phyloP scores from a whole-genome alignment of 2,888 invertebrate species.

The Lycocerus yunnanus region DNA sequence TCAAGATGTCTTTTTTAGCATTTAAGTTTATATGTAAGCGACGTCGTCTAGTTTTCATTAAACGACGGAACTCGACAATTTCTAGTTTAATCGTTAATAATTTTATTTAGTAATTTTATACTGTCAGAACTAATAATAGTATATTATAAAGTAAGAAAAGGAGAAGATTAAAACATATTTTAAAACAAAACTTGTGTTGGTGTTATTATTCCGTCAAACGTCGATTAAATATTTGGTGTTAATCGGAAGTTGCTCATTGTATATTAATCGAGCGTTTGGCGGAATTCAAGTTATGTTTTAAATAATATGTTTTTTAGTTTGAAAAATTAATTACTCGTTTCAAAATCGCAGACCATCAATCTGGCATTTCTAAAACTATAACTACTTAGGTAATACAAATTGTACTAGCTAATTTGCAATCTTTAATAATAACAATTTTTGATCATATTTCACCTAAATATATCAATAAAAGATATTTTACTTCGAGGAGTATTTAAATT shows the following conservation, averaged over 20 bases:
- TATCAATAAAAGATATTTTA: neutral
- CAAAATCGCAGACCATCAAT: conserved; percentile 53
- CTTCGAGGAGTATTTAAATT: neutral
- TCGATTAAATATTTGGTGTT: conserved; percentile 30
- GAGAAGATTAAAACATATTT: conserved; percentile 6
- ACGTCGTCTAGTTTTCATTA: conserved; percentile 1
- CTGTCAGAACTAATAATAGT: conserved; percentile 31
- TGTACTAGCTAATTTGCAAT: neutral
- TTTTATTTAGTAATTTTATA: conserved; percentile 28
- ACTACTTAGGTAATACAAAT: neutral
- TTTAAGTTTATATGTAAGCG: conserved; percentile 9
- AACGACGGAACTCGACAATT: neutral
- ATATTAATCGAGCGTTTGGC: conserved; percentile 48
- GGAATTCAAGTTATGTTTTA: conserved; percentile 51
- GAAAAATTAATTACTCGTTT: conserved; percentile 37
- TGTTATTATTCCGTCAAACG: conserved; percentile 7
- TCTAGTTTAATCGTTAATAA: conserved; percentile 16
- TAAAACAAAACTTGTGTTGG: conserved; percentile 1
- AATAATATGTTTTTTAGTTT: neutral
- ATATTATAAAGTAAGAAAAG: neutral
- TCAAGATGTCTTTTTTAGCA: conserved; percentile 12
- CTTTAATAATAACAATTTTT: neutral
- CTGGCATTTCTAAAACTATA: conserved; percentile 34
- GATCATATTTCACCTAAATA: neutral
- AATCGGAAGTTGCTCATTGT: conserved; percentile 57